Base-by-base conservation (phyloP, 1,140 invertebrate genomes). In the Amyelois transitella region DNA sequence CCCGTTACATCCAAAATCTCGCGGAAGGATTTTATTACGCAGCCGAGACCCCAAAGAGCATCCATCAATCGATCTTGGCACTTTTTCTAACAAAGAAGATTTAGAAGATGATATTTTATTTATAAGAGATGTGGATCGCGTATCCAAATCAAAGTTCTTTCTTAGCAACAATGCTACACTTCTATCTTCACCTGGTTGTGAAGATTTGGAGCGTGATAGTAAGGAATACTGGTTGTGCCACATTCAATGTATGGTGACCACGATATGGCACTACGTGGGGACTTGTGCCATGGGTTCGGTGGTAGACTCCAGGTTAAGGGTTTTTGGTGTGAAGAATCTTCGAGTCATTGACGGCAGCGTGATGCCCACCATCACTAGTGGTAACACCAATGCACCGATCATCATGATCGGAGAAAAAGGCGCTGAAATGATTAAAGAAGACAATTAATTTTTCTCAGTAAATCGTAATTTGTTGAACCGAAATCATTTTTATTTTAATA, bases 331-430 rank as follows among this genome's bases (percentile, higher is more conserved):
- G 0, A 82, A 89, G 5, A 92, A 92, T 0, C 69, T 96, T 14
- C 80, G 95, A 52, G 94, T 94, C 0, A 92, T 93, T 18, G 94
- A 95, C 63, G 93, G 93, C 0, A 93, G 92, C 1, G 92, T 94
- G 17, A 94, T 94, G 91, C 93, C 94, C 0, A 89, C 90, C 0
- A 93, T 95, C 1, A 92, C 93, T 0, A 94, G 91, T 70, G 94
- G 94, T 0, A 95, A 95, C 64, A 95, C 94, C 6, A 94, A 95
- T 63, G 93, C 94, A 0, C 93, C 94, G 0, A 92, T 92, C 0
- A 93, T 97, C 1, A 97, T 97, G 95, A 95, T 97, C 18, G 96
- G 87, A 0, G 96, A 97, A 72, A 96, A 95, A 76, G 95, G 93
- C 0, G 90, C 95, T 0, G 95, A 97, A 84, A 75, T 96, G 73